Base-by-base conservation (phyloP, 2,113 vertebrate species). In the Lucifuga dentata region DNA sequence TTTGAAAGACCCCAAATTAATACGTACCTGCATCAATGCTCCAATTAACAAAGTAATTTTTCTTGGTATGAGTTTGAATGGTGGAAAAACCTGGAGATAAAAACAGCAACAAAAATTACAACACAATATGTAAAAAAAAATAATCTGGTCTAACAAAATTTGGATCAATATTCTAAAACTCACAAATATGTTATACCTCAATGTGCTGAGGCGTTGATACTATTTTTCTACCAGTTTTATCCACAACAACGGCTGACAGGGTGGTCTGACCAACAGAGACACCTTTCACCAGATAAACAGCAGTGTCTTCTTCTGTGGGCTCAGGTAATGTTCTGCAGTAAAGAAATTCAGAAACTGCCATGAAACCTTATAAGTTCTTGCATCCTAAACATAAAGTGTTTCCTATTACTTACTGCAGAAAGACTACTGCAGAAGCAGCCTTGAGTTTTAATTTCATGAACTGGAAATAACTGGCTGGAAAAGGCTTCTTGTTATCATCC, bases 361-460 rank as follows among this genome's bases (percentile, higher is more conserved):
- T 23, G 2, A 76, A 32, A 23, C 4, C 7, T 46, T 58, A n/a
- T 6, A 33, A 40, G 15, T 33, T 40, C 11, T 56, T 11, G 10
- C 48, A 57, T n/a, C 26, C 8, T 11, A 35, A 62, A 52, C 11
- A 29, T 11, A 11, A 13, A 10, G 19, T 29, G 26, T 46, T 11
- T 56, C 1, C 11, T 3, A 23, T 20, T n/a, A 89, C 96, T 97
- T 90, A 99, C 97, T 87, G 92, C 41, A 99, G 78, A 1, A 93
- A 95, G 52, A 99, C 78, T n/a, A 97, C 93, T 13, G 92, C 89
- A 65, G 97, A 97, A 8, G 94, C 94, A 29, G 95, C 91, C 39
- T 86, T 93, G 46, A 99, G 92, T 66, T 93, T 95, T 33, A 99
- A 91, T 60, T 94, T 93, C 98, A 99, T 98, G 61, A 95, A 92